Conservation (phyloP, 2,113 vertebrate species). For the Pongo abelii region DNA sequence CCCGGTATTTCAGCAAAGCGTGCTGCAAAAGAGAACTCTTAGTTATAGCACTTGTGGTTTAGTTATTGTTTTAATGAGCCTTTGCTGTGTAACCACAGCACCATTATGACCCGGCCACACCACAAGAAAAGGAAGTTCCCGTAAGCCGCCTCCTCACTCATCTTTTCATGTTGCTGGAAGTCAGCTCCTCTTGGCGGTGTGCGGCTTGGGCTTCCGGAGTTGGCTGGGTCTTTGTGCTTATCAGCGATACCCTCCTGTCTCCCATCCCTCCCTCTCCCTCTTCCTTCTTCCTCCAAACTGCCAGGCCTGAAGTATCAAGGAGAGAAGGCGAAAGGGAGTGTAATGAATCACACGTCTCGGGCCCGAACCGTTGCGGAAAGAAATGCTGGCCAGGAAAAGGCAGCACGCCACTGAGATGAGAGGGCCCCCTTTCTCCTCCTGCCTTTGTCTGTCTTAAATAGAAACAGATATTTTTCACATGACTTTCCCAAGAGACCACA, state of each 20-base stretch:
- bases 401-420: background rate
- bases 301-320: background rate
- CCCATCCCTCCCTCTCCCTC: slow-evolving; percentile 39
- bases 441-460: slow-evolving; percentile 45
- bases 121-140: slow-evolving; percentile 68
- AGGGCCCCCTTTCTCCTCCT: background rate
- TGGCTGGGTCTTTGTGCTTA: slow-evolving; percentile 62
- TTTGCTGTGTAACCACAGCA: slow-evolving; percentile 50
- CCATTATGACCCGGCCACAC: slow-evolving; percentile 49
- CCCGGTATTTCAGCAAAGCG: background rate
- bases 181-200: background rate
- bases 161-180: slow-evolving; percentile 72
- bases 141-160: background rate
- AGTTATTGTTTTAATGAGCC: slow-evolving; percentile 73
- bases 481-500: slow-evolving; percentile 15
- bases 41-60: slow-evolving; percentile 55
- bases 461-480: background rate
- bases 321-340: background rate
- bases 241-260: slow-evolving; percentile 64
- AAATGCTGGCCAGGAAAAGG: slow-evolving; percentile 20
- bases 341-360: background rate
- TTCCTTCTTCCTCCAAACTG: slow-evolving; percentile 66
- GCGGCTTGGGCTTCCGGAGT: slow-evolving; percentile 56
- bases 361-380: background rate
- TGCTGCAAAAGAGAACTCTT: background rate